Conservation (phyloP, 2,113 vertebrate genomes). For the Carollia perspicillata region DNA sequence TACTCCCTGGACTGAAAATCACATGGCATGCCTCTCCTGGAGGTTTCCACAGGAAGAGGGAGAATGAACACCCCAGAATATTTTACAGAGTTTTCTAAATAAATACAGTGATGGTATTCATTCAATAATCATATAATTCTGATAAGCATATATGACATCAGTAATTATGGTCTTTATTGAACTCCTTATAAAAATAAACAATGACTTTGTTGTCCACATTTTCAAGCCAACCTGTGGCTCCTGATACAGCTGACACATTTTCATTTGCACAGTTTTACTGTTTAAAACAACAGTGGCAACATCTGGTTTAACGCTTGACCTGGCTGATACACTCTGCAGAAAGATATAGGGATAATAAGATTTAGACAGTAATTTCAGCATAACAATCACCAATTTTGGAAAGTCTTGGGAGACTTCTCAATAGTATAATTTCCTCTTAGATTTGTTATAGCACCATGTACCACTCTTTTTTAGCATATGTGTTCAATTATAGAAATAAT, state of each 20-base stretch:
- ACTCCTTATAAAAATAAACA: conserved; percentile 23
- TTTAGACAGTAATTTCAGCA: neutral
- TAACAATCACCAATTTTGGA: neutral
- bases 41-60: neutral
- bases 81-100: neutral
- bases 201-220: neutral
- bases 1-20: neutral
- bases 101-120: neutral
- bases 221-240: neutral
- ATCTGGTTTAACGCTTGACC: neutral
- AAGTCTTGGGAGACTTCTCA: neutral
- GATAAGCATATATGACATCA: neutral
- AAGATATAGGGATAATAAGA: neutral
- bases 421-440: neutral
- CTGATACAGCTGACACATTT: neutral
- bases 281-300: neutral
- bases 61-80: neutral
- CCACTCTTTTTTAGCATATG: neutral
- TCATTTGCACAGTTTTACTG: neutral
- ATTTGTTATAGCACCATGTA: neutral
- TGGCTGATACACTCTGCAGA: neutral
- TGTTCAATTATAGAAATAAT: neutral
- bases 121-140: neutral
- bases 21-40: neutral
- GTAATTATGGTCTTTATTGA: neutral